These are phyloP conservation scores for Drosophila pseudoobscura DNA, from an alignment of 1,140 invertebrate species.

Conservation along the genomic window DNA sequence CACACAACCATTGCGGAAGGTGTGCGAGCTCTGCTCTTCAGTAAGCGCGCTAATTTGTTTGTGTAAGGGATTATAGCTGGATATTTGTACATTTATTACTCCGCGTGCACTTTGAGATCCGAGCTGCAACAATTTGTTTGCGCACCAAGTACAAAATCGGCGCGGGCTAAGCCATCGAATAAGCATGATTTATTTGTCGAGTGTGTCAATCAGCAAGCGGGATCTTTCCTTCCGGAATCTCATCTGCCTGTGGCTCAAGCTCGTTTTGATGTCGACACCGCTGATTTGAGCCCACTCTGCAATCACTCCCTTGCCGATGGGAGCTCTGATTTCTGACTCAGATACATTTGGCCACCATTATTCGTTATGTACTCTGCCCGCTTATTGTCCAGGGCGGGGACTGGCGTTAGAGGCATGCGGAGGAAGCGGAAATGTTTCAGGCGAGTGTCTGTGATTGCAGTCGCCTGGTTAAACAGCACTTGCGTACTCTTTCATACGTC, in stretches of 20 bases:
- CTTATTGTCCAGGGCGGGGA: no score
- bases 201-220: conserved; percentile 14
- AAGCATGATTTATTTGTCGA: conserved; percentile 45
- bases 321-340: neutral
- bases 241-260: no score
- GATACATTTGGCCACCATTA: neutral
- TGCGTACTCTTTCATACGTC: no score
- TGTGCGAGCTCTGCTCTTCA: neutral
- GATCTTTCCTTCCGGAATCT: no score
- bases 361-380: neutral
- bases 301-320: no score
- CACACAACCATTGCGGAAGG: neutral
- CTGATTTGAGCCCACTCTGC: no score
- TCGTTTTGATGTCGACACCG: no score
- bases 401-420: no score
- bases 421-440: conserved; percentile 10
- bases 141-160: conserved; percentile 38
- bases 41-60: conserved; percentile 7
- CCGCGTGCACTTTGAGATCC: conserved; percentile 1
- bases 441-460: conserved; percentile 33
- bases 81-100: conserved; percentile 23
- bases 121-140: conserved; percentile 44
- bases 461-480: conserved; percentile 9
- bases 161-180: conserved; percentile 31
- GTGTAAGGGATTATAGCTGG: conserved; percentile 27